These are phyloP conservation scores for Drosophila mimetica DNA, from an alignment of 2,888 invertebrate genomes.

Conservation along the genomic window DNA sequence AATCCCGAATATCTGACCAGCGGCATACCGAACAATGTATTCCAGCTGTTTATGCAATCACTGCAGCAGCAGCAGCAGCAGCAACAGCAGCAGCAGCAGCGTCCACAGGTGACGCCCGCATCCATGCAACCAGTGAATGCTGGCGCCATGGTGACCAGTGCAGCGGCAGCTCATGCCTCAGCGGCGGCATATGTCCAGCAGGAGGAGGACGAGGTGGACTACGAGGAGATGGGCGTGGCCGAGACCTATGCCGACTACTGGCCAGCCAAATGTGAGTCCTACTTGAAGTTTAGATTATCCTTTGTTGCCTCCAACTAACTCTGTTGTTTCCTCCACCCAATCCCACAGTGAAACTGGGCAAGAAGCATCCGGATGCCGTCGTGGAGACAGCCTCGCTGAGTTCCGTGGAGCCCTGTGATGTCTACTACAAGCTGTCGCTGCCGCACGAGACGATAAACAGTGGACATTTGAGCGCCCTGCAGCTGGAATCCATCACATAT, in stretches of 20 bases:
- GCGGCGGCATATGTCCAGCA: constrained; percentile 55
- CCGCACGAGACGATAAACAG: constrained; percentile 93
- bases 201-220: constrained; percentile 94
- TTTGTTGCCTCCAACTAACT: too few relatives aligned
- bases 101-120: constrained; percentile 8
- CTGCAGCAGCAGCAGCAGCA: constrained; percentile 79
- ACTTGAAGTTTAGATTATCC: too few relatives aligned
- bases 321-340: neutral
- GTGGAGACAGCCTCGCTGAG: constrained; percentile 99
- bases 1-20: constrained; percentile 84
- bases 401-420: constrained; percentile 97
- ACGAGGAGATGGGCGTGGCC: constrained; percentile 98
- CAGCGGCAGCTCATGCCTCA: constrained; percentile 36
- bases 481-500: constrained; percentile 98
- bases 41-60: constrained; percentile 88
- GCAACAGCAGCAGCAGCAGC: constrained; percentile 77
- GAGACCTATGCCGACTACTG: constrained; percentile 99
- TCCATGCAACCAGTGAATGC: constrained; percentile 5
- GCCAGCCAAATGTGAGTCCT: constrained; percentile 93
- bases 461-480: constrained; percentile 96
- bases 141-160: constrained; percentile 15
- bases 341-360: constrained; percentile 92
- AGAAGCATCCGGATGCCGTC: constrained; percentile 98
- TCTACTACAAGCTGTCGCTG: constrained; percentile 93
- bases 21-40: constrained; percentile 86